Conservation (phyloP, 2,113 vertebrate genomes). For the human region DNA sequence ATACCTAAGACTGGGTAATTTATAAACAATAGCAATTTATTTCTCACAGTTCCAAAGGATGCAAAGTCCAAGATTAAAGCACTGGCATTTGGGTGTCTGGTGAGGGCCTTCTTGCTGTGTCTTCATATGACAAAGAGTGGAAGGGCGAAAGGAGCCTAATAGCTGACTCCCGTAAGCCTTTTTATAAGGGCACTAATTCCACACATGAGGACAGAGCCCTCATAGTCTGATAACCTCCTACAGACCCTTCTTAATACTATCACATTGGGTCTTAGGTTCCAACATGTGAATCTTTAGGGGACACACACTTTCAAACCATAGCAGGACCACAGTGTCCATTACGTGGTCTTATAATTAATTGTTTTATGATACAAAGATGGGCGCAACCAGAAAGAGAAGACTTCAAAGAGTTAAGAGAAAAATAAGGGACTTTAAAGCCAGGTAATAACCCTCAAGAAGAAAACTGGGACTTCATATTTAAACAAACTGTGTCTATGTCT, state of each 20-base stretch:
- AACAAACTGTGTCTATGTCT: not conserved
- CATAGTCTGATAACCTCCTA: not conserved
- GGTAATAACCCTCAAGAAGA: not conserved
- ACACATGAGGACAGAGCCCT: not conserved
- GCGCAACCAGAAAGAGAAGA: not conserved
- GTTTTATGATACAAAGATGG: not conserved
- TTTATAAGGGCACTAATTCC: not conserved
- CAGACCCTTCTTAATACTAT: not conserved
- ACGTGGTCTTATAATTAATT: not conserved
- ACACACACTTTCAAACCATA: not conserved
- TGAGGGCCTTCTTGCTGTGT: not conserved
- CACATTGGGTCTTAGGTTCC: not conserved
- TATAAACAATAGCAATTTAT: not conserved
- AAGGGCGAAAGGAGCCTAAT: not conserved
- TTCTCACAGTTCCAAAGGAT: not conserved
- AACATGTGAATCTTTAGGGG: not conserved
- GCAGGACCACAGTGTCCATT: not conserved
- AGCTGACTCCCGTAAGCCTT: not conserved
- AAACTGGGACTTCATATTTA: not conserved
- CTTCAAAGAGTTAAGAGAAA: not conserved
- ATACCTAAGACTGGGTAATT: not conserved
- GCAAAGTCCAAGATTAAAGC: not conserved
- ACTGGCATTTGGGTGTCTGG: not conserved
- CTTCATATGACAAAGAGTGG: not conserved
- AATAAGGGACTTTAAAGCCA: not conserved